These are phyloP conservation scores for Agrochola litura DNA, from an alignment of 2,888 invertebrate species.

Conservation along the genomic window DNA sequence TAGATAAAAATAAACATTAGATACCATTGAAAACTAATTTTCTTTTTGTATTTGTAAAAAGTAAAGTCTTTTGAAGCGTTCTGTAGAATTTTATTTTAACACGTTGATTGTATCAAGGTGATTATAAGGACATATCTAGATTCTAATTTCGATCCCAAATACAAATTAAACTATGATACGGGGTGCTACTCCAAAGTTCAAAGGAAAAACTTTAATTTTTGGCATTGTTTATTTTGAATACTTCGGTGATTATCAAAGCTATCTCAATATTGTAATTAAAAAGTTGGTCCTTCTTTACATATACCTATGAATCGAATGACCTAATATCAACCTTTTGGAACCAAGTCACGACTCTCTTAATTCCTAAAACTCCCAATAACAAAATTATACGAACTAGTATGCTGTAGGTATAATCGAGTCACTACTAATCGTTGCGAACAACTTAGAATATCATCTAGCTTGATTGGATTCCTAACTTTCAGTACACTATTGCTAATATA, in stretches of 20 bases:
- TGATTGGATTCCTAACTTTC: conserved; percentile 59
- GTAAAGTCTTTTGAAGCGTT: background rate
- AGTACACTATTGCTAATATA: conserved; percentile 15
- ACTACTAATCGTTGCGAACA: conserved; percentile 30
- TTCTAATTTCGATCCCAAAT: background rate
- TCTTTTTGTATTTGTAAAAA: background rate
- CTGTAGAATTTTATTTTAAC: background rate
- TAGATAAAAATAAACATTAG: background rate
- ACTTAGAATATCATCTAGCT: conserved; percentile 34
- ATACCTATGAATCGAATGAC: background rate
- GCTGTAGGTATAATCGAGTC: conserved; percentile 12
- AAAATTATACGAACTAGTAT: conserved; percentile 28
- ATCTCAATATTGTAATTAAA: background rate
- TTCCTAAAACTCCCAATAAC: conserved; percentile 8
- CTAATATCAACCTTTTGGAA: background rate
- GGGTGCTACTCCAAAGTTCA: background rate
- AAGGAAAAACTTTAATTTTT: background rate
- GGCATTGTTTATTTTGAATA: too few species aligned
- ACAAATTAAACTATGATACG: background rate
- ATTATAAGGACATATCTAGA: background rate
- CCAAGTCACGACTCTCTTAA: conserved; percentile 23
- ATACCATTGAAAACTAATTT: background rate
- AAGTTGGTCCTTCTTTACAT: background rate
- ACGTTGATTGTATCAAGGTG: background rate
- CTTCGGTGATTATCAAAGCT: background rate